phyloP scores from a whole-genome alignment of 2,888 invertebrate species.

The Lycaena phlaeas region DNA sequence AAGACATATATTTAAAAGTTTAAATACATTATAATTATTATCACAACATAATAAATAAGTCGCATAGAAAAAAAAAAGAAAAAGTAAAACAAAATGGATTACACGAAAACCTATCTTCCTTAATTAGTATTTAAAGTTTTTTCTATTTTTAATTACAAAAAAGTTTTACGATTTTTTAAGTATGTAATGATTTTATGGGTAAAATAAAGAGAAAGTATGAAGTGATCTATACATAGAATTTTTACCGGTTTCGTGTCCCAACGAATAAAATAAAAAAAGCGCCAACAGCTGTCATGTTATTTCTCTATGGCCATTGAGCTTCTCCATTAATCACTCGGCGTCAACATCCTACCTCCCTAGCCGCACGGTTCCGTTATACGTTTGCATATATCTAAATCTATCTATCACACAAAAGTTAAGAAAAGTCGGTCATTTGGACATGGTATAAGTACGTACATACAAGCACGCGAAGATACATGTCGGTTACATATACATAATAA shows the following conservation, averaged over 20 bases:
- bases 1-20: conserved; percentile 17
- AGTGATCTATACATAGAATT: conserved; percentile 41
- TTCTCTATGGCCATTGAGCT: too few species aligned
- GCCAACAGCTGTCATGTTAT: too few species aligned
- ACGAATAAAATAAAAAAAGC: neutral
- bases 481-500: too few species aligned
- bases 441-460: too few species aligned
- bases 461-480: too few species aligned
- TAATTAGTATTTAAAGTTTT: conserved; percentile 48
- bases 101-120: conserved; percentile 46
- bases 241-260: conserved; percentile 27
- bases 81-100: conserved; percentile 41
- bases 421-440: too few species aligned
- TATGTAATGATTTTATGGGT: conserved; percentile 27
- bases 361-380: too few species aligned
- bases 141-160: conserved; percentile 50
- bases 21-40: conserved; percentile 32
- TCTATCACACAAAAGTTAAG: too few species aligned
- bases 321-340: too few species aligned
- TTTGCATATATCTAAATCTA: too few species aligned
- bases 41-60: conserved; percentile 52
- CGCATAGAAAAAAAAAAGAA: conserved; percentile 36
- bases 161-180: conserved; percentile 54
- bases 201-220: conserved; percentile 22
- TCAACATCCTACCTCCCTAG: too few species aligned